Percentiles rank a stretch among this genome's conserved stretches.
phyloP scores from a whole-genome alignment of 2,888 invertebrate species.

The Steinernema carpocapsae region DNA sequence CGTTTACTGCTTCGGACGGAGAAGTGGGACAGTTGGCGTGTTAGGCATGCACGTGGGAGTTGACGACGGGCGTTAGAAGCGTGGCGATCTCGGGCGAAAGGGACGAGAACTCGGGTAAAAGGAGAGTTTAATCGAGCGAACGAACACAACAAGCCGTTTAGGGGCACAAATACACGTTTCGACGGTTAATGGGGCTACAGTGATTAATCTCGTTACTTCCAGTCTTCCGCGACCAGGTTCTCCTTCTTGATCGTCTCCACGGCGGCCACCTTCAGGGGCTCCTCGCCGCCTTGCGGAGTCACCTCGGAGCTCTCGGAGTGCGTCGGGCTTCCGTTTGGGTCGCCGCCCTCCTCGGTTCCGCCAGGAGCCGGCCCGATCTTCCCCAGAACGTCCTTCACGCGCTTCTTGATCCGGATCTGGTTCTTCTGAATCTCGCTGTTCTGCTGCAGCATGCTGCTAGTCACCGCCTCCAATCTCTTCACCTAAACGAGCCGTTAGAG shows the following conservation, averaged over 20 bases:
- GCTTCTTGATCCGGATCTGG: constrained; percentile 33
- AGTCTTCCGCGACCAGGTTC: constrained; percentile 8
- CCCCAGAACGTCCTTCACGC: constrained; percentile 26
- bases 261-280: constrained; percentile 28
- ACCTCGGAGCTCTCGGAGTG: constrained; percentile 25
- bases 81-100: background rate
- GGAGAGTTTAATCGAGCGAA: constrained; percentile 18
- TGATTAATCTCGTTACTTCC: constrained; percentile 33
- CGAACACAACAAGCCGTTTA: constrained; percentile 31
- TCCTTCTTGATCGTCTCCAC: constrained; percentile 23
- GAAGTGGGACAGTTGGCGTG: background rate
- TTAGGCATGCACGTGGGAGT: constrained; percentile 5
- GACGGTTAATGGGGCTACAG: background rate
- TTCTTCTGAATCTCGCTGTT: constrained; percentile 29
- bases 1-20: background rate
- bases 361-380: constrained; percentile 20
- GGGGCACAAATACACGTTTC: constrained; percentile 32
- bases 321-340: background rate
- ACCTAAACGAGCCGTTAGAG: background rate
- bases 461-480: constrained; percentile 25
- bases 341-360: background rate
- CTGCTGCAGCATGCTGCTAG: constrained; percentile 30
- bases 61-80: constrained; percentile 28
- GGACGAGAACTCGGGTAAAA: background rate
- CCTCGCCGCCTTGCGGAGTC: constrained; percentile 21